Base-by-base conservation (phyloP, 2,888 invertebrate genomes). In the Tinea pellionella region DNA sequence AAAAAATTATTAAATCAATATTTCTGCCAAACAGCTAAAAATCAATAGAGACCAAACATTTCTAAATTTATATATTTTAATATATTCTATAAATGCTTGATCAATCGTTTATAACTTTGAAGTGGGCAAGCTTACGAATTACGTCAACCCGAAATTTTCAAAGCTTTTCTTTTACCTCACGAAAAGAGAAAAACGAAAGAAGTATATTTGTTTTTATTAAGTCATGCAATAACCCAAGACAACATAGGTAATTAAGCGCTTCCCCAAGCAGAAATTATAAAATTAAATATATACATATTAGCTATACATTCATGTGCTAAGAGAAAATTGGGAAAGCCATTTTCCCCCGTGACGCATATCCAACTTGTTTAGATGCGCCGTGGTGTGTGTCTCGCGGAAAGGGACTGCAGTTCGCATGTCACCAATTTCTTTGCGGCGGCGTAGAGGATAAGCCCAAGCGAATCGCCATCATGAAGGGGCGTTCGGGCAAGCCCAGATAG, bases 401-500 rank as follows among this genome's bases (percentile, higher is more conserved):
- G 53, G 53, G 18, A 24, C n/a, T 32, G 32, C 57, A 57, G 57
- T 57, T 57, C 57, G 57, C 57, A 57, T 57, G 57, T 57, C 57
- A 30, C 30, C 77, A 83, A 78, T 81, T 82, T 84, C 82, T 76
- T 83, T 86, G 87, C 87, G 86, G 80, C 86, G 87, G 86, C 86
- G 87, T 86, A 81, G 81, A 87, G 84, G 82, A 78, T 80, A 83
- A 80, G 77, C 78, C 83, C 79, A 88, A 87, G 85, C 82, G 86
- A 87, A 85, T 86, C 85, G 85, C 84, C 84, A 84, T 79, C 81
- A 87, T 85, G 86, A 78, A 82, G 78, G 84, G 43, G 89, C 89
- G 89, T 90, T 90, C 90, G 94, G 93, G 94, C 94, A 94, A 92
- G 93, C 94, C 91, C 94, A 94, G 94, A 93, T 91, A 90, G 92